Evolutionary conservation across 2,888 invertebrate genomes (phyloP).

Genomic region (Aethes cnicana): DNA sequence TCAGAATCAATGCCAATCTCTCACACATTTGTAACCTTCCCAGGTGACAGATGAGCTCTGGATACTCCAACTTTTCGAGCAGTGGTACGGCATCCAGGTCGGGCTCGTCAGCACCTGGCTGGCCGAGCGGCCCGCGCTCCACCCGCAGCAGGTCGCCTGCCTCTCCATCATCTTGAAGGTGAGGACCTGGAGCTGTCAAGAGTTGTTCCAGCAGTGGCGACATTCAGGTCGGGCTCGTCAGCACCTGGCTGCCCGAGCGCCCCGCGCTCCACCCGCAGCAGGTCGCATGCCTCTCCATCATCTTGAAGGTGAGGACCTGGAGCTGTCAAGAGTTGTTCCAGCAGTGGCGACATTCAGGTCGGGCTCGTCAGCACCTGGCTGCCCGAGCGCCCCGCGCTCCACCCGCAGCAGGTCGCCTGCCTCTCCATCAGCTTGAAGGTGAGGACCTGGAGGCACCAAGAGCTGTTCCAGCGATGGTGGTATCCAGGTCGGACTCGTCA

Average conservation of each 20-base stretch:
- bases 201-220: conserved; percentile 95
- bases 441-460: too few species aligned
- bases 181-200: too few species aligned
- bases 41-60: conserved; percentile 84
- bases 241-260: conserved; percentile 96
- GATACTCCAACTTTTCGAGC: conserved; percentile 87
- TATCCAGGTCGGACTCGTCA: conserved; percentile 95
- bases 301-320: conserved; percentile 94
- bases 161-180: conserved; percentile 97
- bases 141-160: conserved; percentile 98
- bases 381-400: conserved; percentile 95
- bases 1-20: too few species aligned
- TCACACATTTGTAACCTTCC: conserved; percentile 4
- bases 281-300: conserved; percentile 97
- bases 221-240: conserved; percentile 95
- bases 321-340: too few species aligned
- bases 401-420: conserved; percentile 98
- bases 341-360: conserved; percentile 96
- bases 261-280: conserved; percentile 98
- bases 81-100: conserved; percentile 98
- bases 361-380: conserved; percentile 97
- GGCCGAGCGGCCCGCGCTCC: conserved; percentile 95
- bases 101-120: conserved; percentile 97
- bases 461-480: conserved; percentile 95
- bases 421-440: conserved; percentile 97